phyloP scores from a whole-genome alignment of 2,113 vertebrate genomes.

The Butorides virescens region DNA sequence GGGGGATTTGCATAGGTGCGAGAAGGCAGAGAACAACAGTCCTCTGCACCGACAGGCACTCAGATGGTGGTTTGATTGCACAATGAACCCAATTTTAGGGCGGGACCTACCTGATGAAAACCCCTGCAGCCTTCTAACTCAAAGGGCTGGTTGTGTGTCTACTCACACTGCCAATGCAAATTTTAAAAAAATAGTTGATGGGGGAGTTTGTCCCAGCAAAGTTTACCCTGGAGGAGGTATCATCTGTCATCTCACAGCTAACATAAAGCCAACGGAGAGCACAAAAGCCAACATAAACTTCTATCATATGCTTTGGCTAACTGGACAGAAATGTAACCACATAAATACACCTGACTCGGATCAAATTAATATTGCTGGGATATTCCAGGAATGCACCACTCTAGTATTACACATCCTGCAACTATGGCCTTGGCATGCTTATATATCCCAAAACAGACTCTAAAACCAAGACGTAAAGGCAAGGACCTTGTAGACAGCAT shows the following conservation, averaged over 20 bases:
- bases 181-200: background rate
- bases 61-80: background rate
- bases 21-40: background rate
- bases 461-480: background rate
- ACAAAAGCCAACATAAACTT: conserved; percentile 20
- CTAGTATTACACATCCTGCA: background rate
- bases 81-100: background rate
- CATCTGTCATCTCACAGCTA: conserved; percentile 6
- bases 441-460: background rate
- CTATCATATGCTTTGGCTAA: background rate
- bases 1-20: background rate
- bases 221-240: background rate
- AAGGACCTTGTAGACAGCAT: background rate
- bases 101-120: background rate
- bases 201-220: background rate
- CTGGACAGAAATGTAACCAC: background rate
- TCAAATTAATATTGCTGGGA: background rate
- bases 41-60: background rate
- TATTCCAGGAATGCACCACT: background rate
- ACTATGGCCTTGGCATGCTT: background rate
- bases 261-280: background rate
- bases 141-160: background rate
- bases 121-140: background rate
- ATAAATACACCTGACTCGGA: background rate
- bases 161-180: background rate